Percentiles rank a stretch among this genome's conserved stretches.
Evolutionary conservation across 2,113 vertebrate species (phyloP).

Genomic region (Thomomys bottae): DNA sequence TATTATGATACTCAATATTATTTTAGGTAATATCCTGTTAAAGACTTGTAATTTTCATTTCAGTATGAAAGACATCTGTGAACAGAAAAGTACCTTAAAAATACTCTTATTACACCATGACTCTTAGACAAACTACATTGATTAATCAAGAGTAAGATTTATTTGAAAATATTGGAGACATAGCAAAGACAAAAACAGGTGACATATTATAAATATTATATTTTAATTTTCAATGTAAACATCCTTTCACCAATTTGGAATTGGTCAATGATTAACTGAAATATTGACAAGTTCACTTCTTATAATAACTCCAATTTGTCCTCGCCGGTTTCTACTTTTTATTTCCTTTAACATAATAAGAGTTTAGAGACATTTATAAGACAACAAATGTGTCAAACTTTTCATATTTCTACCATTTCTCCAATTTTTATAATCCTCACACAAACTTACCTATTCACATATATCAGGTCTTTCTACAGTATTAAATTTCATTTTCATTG

Average conservation of each 20-base stretch:
- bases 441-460: neutral
- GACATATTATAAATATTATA: neutral
- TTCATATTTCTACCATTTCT: neutral
- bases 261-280: neutral
- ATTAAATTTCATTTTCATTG: neutral
- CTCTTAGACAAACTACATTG: neutral
- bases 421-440: neutral
- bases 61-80: neutral
- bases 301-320: neutral
- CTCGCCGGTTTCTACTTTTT: neutral
- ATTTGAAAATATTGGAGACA: conserved; percentile 13
- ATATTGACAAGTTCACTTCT: neutral
- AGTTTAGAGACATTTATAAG: neutral
- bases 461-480: neutral
- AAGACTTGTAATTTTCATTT: neutral
- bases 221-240: conserved; percentile 28
- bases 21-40: neutral
- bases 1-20: neutral
- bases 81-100: neutral
- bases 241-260: conserved; percentile 7
- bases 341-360: conserved; percentile 9
- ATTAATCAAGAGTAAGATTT: neutral
- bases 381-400: neutral
- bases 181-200: neutral
- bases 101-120: neutral